Evolutionary conservation across 2,113 vertebrate species (phyloP).

Genomic region (Mastomys coucha): DNA sequence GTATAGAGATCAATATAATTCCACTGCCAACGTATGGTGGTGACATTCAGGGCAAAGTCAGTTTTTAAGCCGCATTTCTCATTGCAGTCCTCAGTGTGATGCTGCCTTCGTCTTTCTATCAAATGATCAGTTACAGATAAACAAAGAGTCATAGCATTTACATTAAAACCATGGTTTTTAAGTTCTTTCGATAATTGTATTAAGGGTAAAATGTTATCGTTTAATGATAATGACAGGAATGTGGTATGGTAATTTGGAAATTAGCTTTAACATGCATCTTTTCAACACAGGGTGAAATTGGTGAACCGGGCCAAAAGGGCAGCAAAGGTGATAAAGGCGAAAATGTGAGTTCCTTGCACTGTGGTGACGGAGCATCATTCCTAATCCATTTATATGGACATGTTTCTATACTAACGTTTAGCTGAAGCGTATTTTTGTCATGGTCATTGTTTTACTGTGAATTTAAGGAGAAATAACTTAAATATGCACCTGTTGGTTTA

Average conservation of each 20-base stretch:
- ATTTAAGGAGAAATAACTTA: background rate
- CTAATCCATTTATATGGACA: background rate
- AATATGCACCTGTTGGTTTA: background rate
- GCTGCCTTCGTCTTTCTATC: conserved; percentile 73
- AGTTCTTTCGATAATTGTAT: background rate
- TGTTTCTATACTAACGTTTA: background rate
- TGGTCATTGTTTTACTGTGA: background rate
- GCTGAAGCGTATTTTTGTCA: background rate
- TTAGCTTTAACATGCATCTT: conserved; percentile 77
- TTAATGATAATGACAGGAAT: background rate
- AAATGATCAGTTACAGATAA: conserved; percentile 78
- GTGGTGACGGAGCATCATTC: background rate
- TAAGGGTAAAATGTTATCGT: conserved; percentile 79
- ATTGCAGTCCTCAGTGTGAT: conserved; percentile 70
- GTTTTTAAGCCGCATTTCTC: conserved; percentile 78
- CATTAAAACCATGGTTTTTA: conserved; percentile 72
- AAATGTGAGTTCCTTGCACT: conserved; percentile 89
- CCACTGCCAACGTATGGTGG: conserved; percentile 47
- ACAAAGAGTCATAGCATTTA: conserved; percentile 73
- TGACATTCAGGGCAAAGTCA: conserved; percentile 26
- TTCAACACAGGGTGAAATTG: conserved; percentile 95
- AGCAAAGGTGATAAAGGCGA: conserved; percentile 98
- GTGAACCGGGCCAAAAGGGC: conserved; percentile 97
- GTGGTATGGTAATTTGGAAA: conserved; percentile 29
- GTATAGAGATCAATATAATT: conserved; percentile 52